These are phyloP conservation scores for Xanthostigma xanthostigma DNA, from an alignment of 2,888 invertebrate species.

Conservation along the genomic window DNA sequence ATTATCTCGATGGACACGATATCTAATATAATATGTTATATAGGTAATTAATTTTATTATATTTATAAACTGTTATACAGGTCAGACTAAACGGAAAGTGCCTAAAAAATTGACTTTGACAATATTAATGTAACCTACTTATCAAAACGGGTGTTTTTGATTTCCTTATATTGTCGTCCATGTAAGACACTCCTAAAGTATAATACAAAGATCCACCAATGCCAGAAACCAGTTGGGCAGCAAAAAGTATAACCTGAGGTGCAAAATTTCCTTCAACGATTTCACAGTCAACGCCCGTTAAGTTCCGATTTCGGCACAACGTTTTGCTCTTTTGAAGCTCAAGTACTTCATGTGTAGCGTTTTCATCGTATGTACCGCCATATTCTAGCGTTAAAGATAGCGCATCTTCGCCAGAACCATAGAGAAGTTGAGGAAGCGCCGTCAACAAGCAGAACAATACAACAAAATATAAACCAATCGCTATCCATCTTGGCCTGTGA, in stretches of 20 bases:
- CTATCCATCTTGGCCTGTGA: conserved; percentile 59
- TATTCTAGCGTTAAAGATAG: conserved; percentile 43
- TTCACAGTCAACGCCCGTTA: conserved; percentile 21
- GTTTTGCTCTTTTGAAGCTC: conserved; percentile 38
- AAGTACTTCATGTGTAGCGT: conserved; percentile 28
- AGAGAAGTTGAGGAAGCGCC: conserved; percentile 50
- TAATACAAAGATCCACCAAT: conserved; percentile 54
- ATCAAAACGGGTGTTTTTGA: conserved; percentile 55
- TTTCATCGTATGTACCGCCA: conserved; percentile 29
- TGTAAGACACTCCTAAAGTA: conserved; percentile 53
- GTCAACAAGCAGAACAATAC: conserved; percentile 50
- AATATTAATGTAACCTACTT: conserved; percentile 31
- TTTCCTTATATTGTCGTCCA: conserved; percentile 63
- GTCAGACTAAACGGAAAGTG: too few species aligned
- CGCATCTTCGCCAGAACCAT: conserved; percentile 52
- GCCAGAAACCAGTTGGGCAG: conserved; percentile 54
- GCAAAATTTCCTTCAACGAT: conserved; percentile 36
- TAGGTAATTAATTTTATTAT: too few species aligned
- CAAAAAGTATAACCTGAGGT: conserved; percentile 45
- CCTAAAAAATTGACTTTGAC: not conserved
- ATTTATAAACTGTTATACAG: too few species aligned
- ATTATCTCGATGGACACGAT: too few species aligned
- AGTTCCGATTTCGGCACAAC: conserved; percentile 30
- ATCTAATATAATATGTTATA: too few species aligned
- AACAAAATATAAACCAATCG: conserved; percentile 40